Conservation (phyloP, 2,113 vertebrate genomes). For the Heterotilapia buettikoferi region DNA sequence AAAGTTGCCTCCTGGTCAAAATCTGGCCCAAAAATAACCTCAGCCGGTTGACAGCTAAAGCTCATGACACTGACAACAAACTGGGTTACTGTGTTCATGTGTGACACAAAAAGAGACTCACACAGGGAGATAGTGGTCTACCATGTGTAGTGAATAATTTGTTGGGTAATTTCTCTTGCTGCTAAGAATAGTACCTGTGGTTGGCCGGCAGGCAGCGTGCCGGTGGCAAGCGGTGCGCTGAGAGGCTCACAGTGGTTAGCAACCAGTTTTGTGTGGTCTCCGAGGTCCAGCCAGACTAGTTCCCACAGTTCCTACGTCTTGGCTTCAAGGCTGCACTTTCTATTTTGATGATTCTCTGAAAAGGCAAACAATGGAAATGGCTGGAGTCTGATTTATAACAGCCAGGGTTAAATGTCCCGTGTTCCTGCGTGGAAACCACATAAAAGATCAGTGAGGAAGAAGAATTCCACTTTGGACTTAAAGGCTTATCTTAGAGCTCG, state of each 20-base stretch:
- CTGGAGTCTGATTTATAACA: constrained; percentile 15
- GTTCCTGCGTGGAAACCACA: constrained; percentile 29
- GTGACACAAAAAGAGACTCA: background rate
- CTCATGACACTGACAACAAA: background rate
- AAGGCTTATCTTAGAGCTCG: constrained; percentile 19
- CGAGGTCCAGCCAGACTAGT: constrained; percentile 47
- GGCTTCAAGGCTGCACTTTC: constrained; percentile 5
- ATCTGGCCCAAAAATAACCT: background rate
- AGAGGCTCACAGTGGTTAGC: constrained; percentile 33
- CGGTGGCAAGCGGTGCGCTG: constrained; percentile 10
- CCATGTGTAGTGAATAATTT: constrained; percentile 43
- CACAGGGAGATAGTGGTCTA: background rate
- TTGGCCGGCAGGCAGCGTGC: constrained; percentile 13
- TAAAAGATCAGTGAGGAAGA: constrained; percentile 26
- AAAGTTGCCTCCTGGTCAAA: background rate
- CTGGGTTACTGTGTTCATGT: background rate
- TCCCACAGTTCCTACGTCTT: constrained; percentile 39
- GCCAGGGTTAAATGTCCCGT: constrained; percentile 4
- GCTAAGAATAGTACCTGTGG: constrained; percentile 59
- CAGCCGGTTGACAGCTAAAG: background rate
- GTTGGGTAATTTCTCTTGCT: constrained; percentile 35
- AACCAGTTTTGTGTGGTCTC: constrained; percentile 33
- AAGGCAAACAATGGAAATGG: constrained; percentile 36
- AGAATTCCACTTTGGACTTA: constrained; percentile 16
- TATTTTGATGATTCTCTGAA: constrained; percentile 47